Percentiles rank a stretch among this genome's conserved stretches.
Evolutionary conservation across 2,888 invertebrate genomes (phyloP).

Genomic region (Drosophila colorata): DNA sequence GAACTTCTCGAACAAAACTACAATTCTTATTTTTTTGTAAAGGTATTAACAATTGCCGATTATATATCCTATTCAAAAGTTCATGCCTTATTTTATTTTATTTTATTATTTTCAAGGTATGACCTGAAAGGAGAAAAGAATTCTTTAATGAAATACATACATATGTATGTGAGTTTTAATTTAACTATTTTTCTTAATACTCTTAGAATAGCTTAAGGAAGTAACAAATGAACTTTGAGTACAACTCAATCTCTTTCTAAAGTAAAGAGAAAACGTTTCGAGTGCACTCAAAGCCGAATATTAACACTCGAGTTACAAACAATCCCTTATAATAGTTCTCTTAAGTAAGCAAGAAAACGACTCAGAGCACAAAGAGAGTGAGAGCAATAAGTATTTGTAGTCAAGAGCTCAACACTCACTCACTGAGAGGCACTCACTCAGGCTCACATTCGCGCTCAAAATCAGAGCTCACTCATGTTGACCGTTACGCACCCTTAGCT

Average conservation of each 20-base stretch:
- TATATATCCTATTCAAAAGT: too few species aligned
- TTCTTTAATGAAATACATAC: too few species aligned
- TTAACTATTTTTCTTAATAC: not conserved
- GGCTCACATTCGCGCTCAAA: not conserved
- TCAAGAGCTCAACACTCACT: not conserved
- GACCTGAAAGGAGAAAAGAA: too few species aligned
- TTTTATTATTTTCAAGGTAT: too few species aligned
- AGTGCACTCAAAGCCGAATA: not conserved
- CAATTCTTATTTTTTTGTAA: too few species aligned
- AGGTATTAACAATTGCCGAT: too few species aligned
- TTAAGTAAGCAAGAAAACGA: not conserved
- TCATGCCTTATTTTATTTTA: too few species aligned
- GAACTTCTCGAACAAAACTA: too few species aligned
- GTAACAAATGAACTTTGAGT: not conserved
- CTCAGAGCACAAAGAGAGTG: constrained; percentile 7
- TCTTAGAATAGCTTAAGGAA: not conserved
- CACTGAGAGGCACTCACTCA: not conserved
- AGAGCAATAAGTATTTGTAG: too few species aligned
- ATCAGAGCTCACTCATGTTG: not conserved
- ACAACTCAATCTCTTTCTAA: not conserved
- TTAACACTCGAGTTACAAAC: not conserved
- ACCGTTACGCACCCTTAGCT: not conserved
- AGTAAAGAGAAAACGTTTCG: not conserved
- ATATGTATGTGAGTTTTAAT: too few species aligned
- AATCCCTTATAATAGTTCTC: not conserved